Conservation (phyloP, 1,140 invertebrate species). For the Drosophila simulans region DNA sequence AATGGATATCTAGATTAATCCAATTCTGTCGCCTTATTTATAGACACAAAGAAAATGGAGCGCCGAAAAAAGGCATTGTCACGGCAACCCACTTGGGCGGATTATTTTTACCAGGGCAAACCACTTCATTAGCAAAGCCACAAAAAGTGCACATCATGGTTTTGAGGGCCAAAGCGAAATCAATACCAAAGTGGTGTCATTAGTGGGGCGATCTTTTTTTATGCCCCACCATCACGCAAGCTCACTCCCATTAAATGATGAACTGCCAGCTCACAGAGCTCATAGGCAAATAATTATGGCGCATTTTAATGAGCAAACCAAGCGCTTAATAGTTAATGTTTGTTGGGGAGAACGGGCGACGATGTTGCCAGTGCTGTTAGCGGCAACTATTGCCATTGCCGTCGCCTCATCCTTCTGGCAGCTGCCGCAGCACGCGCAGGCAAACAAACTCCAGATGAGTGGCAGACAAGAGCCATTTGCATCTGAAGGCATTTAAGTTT, state of each 20-base stretch:
- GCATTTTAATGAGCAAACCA: slow-evolving; percentile 75
- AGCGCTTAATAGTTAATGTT: slow-evolving; percentile 76
- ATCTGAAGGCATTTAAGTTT: slow-evolving; percentile 66
- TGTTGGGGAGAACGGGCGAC: not conserved
- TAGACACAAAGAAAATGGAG: slow-evolving; percentile 45
- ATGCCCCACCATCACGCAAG: slow-evolving; percentile 30
- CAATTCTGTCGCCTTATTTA: slow-evolving; percentile 76
- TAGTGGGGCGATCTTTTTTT: slow-evolving; percentile 38
- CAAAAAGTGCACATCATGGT: slow-evolving; percentile 68
- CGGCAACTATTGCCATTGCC: slow-evolving; percentile 1
- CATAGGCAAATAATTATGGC: slow-evolving; percentile 73
- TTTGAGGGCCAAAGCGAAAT: slow-evolving; percentile 33
- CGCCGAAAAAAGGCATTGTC: slow-evolving; percentile 34
- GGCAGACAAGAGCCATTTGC: slow-evolving; percentile 59
- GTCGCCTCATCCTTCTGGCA: slow-evolving; percentile 37
- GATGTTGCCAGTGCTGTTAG: not conserved
- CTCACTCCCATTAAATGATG: slow-evolving; percentile 38
- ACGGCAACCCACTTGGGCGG: slow-evolving; percentile 56
- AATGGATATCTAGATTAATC: slow-evolving; percentile 81
- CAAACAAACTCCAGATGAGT: slow-evolving; percentile 32
- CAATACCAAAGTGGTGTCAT: slow-evolving; percentile 59
- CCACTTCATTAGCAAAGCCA: slow-evolving; percentile 67
- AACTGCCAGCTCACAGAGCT: slow-evolving; percentile 31
- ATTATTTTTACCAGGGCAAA: slow-evolving; percentile 39
- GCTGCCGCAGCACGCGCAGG: slow-evolving; percentile 50